These are phyloP conservation scores for Origma solitaria DNA, from an alignment of 2,113 vertebrate genomes.

Conservation along the genomic window DNA sequence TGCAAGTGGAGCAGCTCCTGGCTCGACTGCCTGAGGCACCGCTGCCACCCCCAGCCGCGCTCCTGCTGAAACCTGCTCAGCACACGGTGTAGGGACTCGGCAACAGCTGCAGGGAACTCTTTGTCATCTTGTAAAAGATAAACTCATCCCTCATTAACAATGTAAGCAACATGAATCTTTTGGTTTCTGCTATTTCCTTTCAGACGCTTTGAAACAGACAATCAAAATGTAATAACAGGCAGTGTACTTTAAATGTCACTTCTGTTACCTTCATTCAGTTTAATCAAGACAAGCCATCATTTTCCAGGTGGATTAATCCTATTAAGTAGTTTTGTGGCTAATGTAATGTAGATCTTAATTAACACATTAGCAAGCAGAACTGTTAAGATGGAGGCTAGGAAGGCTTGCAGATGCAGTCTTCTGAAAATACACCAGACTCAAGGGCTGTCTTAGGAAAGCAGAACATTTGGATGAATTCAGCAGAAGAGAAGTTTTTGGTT, in stretches of 20 bases:
- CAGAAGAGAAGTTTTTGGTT: not conserved
- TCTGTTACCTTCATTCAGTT: constrained; percentile 17
- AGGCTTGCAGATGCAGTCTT: constrained; percentile 49
- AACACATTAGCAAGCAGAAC: constrained; percentile 63
- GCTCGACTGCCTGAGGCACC: not conserved
- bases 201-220: constrained; percentile 35
- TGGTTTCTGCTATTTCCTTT: constrained; percentile 35
- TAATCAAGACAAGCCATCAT: constrained; percentile 71
- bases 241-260: constrained; percentile 71
- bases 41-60: not conserved
- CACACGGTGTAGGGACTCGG: accelerated
- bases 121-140: not conserved
- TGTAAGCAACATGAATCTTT: constrained; percentile 16
- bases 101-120: not conserved
- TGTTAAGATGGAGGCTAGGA: constrained; percentile 33
- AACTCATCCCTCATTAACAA: constrained; percentile 10
- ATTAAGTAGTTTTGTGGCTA: constrained; percentile 69
- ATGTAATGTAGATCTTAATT: constrained; percentile 70
- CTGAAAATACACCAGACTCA: not conserved
- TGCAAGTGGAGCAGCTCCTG: not conserved
- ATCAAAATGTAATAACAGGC: constrained; percentile 66
- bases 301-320: constrained; percentile 72
- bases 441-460: not conserved
- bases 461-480: constrained; percentile 1
- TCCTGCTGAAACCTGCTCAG: not conserved